phyloP scores from a whole-genome alignment of 2,113 vertebrate genomes.

The Turdus rufiventris region DNA sequence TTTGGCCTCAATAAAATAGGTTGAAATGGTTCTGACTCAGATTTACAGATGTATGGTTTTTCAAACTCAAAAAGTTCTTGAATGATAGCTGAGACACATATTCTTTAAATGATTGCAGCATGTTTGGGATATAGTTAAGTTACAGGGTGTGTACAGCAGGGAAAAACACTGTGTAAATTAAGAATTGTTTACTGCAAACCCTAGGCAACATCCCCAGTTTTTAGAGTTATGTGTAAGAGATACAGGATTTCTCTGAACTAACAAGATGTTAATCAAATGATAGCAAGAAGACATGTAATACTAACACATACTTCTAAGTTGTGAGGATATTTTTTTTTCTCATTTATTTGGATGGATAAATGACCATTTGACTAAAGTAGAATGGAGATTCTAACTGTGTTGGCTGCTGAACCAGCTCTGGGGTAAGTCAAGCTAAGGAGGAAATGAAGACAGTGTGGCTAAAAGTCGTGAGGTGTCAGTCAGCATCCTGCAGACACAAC shows the following conservation, averaged over 20 bases:
- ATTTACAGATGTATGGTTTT: not conserved
- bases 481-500: not conserved
- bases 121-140: not conserved
- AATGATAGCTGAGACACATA: not conserved
- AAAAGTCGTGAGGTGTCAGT: not conserved
- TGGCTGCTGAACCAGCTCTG: not conserved
- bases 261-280: not conserved
- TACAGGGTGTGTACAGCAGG: not conserved
- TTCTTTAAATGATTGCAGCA: not conserved
- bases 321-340: not conserved
- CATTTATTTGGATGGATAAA: not conserved
- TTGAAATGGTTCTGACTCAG: not conserved
- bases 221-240: not conserved
- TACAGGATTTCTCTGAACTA: not conserved
- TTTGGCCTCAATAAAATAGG: not conserved
- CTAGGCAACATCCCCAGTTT: not conserved
- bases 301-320: not conserved
- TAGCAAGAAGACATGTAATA: not conserved
- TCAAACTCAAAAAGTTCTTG: not conserved
- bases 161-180: not conserved
- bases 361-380: not conserved
- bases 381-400: not conserved
- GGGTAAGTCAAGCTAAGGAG: not conserved
- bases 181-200: constrained; percentile 5
- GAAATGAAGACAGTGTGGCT: not conserved